A percentile compares a stretch with the other conserved stretches of the same genome.
phyloP scores from a whole-genome alignment of 2,797 vertebrate genomes.

The Gymnothorax reevesii region DNA sequence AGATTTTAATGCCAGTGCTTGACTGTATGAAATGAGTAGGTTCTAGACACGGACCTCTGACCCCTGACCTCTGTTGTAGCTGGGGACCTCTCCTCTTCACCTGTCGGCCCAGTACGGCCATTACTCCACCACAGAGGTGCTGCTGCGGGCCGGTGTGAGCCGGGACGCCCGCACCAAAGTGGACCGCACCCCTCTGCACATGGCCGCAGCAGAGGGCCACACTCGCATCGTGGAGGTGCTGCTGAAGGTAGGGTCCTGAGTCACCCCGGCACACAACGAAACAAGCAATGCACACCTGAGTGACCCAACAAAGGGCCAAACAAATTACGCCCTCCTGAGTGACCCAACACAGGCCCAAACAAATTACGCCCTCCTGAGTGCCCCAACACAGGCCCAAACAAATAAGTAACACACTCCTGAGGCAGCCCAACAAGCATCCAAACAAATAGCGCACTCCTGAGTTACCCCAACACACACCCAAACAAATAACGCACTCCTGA shows the following conservation, averaged over 20 bases:
- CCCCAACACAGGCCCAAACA: too few species aligned
- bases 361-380: too few species aligned
- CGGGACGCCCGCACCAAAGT: slow-evolving; percentile 79
- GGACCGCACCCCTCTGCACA: slow-evolving; percentile 78
- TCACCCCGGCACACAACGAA: not conserved
- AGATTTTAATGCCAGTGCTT: not conserved
- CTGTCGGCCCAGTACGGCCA: slow-evolving; percentile 75
- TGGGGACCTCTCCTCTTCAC: slow-evolving; percentile 77
- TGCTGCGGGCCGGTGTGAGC: slow-evolving; percentile 76
- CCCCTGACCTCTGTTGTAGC: slow-evolving; percentile 55
- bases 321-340: too few species aligned
- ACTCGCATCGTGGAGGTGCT: slow-evolving; percentile 68
- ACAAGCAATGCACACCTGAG: not conserved
- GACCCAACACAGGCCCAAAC: too few species aligned
- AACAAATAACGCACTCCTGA: too few species aligned
- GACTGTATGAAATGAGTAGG: not conserved
- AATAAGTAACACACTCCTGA: too few species aligned
- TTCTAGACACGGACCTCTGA: not conserved
- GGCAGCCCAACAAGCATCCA: too few species aligned
- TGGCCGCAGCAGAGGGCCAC: slow-evolving; percentile 74
- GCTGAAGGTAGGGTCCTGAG: slow-evolving; percentile 60
- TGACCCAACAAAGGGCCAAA: not conserved
- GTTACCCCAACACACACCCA: too few species aligned
- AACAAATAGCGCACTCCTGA: too few species aligned
- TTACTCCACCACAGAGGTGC: slow-evolving; percentile 75